Conservation (phyloP, 2,113 vertebrate genomes). For the Dipodomys ordii region DNA sequence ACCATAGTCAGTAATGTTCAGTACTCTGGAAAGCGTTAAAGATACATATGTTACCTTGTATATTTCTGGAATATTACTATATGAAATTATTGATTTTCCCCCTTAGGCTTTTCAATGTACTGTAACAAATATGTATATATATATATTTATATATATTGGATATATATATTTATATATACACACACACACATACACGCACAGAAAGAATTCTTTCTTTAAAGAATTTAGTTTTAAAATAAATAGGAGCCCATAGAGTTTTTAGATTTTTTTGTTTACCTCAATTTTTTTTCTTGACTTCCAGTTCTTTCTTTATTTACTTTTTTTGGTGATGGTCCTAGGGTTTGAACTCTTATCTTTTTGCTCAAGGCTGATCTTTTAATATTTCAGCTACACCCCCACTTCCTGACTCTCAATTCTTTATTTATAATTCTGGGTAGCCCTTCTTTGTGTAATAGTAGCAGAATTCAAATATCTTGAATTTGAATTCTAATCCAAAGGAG, state of each 20-base stretch:
- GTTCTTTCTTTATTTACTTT: no score
- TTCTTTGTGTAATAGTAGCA: background rate
- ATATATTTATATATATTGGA: background rate
- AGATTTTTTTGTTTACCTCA: no score
- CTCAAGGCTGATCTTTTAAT: no score
- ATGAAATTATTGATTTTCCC: background rate
- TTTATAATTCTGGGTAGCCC: background rate
- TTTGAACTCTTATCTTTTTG: no score
- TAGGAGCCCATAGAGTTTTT: no score
- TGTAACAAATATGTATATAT: background rate
- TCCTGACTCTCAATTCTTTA: background rate
- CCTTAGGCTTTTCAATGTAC: background rate
- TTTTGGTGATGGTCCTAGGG: no score
- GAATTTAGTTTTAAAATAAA: no score
- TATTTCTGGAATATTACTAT: slow-evolving; percentile 14
- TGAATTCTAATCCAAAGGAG: background rate
- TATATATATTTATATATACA: background rate
- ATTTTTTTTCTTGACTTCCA: background rate
- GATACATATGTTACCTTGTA: background rate
- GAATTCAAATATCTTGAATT: background rate
- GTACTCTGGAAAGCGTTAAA: background rate
- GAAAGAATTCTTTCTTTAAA: no score
- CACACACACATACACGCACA: background rate
- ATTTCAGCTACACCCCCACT: no score
- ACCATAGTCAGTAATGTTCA: background rate